Evolutionary conservation across 2,797 vertebrate species (phyloP).

Genomic region (Acomys russatus): DNA sequence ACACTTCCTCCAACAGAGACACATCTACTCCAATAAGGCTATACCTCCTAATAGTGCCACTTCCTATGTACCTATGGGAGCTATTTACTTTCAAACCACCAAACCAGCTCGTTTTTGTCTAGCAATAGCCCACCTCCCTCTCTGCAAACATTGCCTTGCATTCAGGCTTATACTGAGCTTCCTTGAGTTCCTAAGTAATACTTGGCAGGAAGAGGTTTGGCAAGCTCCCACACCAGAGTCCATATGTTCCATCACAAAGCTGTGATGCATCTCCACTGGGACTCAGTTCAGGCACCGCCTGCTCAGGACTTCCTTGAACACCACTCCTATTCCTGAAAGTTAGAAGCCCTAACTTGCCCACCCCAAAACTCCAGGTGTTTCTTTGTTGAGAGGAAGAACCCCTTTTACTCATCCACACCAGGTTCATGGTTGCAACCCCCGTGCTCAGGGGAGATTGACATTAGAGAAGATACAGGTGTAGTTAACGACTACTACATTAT

Average conservation of each 20-base stretch:
- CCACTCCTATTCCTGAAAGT: fast-evolving
- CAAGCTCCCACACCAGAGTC: not conserved
- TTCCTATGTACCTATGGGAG: not conserved
- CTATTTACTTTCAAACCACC: not conserved
- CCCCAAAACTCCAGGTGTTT: too few relatives aligned
- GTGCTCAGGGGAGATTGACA: not conserved
- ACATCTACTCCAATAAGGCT: not conserved
- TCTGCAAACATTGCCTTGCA: not conserved
- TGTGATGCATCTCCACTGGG: too few relatives aligned
- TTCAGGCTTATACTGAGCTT: not conserved
- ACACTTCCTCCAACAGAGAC: not conserved
- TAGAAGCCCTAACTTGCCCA: not conserved
- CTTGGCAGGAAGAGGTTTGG: not conserved
- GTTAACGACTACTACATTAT: not conserved
- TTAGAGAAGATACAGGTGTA: not conserved
- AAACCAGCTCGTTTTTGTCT: not conserved
- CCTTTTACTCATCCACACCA: not conserved
- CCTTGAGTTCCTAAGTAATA: not conserved
- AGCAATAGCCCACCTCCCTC: not conserved
- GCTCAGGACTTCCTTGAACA: not conserved
- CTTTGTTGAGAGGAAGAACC: not conserved
- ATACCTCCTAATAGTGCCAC: not conserved
- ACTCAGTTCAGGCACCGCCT: not conserved
- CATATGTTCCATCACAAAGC: not conserved
- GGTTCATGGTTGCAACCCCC: not conserved